Base-by-base conservation (phyloP, 2,888 invertebrate species). In the Xanthorhoe designata region DNA sequence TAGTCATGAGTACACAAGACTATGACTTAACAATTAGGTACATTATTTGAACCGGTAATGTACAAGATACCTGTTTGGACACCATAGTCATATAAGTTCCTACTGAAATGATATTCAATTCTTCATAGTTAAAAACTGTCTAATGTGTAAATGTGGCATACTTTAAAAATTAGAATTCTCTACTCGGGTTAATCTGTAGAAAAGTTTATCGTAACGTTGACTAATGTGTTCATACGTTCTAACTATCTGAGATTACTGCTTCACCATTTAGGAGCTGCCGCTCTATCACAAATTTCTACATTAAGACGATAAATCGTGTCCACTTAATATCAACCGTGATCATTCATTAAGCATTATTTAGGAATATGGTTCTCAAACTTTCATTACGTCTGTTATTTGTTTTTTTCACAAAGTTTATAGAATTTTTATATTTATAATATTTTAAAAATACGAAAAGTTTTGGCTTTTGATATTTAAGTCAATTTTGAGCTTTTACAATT, bases 241-340 rank as follows among this genome's bases (percentile, higher is more conserved):
- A 78, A 78, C 69, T 79, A 75, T 79, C 76, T 69, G 72, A 82
- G 82, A 87, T 88, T 85, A 86, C 88, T 85, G 85, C 87, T 87
- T 86, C 81, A 84, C 76, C 84, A 85, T 90, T 88, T 86, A 87
- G 82, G 83, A 79, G 85, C 80, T 82, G 83, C 79, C 83, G 79
- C 79, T 75, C 78, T 90, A 91, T 90, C 89, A 82, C 73, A 83
- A 79, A 83, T 85, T 85, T 85, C 81, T 82, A 88, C 88, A 86
- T 89, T 87, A 86, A 83, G 83, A 84, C 90, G 85, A 90, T 89
- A 88, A 89, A 90, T 87, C 80, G 85, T 82, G 86, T 88, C 90
- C 84, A 84, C 85, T 89, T 89, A 88, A 89, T 90, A 91, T 90
- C 91, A 83, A 77, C 74, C 82, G 80, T 80, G 81, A 89, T 91